Conservation (phyloP, 2,888 invertebrate genomes). For the Cataglyphis albicans region DNA sequence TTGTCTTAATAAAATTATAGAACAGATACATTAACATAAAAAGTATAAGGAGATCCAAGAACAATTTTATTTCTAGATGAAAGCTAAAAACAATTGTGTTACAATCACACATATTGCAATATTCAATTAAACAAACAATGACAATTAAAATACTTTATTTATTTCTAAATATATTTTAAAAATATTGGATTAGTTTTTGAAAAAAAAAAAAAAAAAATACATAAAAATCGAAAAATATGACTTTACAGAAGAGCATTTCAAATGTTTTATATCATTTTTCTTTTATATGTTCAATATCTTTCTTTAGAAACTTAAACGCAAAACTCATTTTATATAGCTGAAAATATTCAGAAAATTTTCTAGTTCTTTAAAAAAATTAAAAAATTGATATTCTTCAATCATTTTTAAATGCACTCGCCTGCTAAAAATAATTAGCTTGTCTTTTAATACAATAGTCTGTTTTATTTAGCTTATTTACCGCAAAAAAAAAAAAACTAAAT, state of each 20-base stretch:
- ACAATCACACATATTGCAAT: background rate
- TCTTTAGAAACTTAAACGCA: background rate
- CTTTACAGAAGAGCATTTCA: background rate
- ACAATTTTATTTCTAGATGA: background rate
- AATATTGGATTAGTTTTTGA: too few species aligned
- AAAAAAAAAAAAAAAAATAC: too few species aligned
- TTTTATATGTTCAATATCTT: background rate
- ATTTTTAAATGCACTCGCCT: background rate
- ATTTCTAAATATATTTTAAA: too few species aligned
- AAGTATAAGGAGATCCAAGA: background rate
- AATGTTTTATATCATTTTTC: background rate
- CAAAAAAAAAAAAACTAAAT: too few species aligned
- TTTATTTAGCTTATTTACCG: background rate
- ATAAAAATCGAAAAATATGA: too few species aligned
- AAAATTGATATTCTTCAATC: background rate
- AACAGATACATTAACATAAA: background rate
- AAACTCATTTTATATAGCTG: background rate
- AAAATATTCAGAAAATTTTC: background rate
- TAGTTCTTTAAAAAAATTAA: background rate
- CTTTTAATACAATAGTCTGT: background rate
- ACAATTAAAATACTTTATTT: background rate
- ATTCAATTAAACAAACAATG: background rate
- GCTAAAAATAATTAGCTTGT: background rate
- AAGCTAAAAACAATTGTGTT: background rate
- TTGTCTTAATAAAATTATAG: background rate